Base-by-base conservation (phyloP, 2,113 vertebrate genomes). In the Cichladusa arquata region DNA sequence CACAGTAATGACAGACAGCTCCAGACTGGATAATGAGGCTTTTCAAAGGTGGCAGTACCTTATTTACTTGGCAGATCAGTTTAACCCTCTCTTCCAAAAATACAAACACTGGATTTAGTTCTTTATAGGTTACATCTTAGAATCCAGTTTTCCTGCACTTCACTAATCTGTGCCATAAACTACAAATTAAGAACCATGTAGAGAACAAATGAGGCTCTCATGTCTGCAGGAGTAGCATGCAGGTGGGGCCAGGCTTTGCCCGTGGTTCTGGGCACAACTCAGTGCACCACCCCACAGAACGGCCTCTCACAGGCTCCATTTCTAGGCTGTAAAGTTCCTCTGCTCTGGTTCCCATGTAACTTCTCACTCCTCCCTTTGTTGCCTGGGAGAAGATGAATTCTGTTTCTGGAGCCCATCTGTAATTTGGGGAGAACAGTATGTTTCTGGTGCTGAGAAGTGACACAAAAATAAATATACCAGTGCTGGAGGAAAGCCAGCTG, bases 231-330 rank as follows among this genome's bases (percentile, higher is more conserved):
- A 89, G 31, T 47, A 70, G 67, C 42, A 18, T 36, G 25, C 11
- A 8, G 13, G 4, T 38, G n/a, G 38, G 38, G 48, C 58, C 65
- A 73, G 64, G 50, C 56, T 50, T 83, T 70, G 19, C 19, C 31
- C 15, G 0, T 47, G 12, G 8, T 76, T 81, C 66, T 80, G 16
- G 4, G 36, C 42, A 9, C 25, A 67, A 4, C 38, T 14, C 2
- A 1, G 1, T 5, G 33, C 14, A 13, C 8, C 4, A 2, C 4
- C 4, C 16, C 28, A 5, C 8, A 17, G 61, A 71, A 70, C 15
- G 42, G 26, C 25, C 34, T 86, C 18, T 33, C 8, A 1, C 11
- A 31, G 78, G 8, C 40, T 78, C 72, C 18, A 10, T 45, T 86
- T 66, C 54, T 33, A 34, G 62, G 34, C 58, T 88, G 16, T 54